phyloP scores from a whole-genome alignment of 2,113 vertebrate species.

The Halcyon senegalensis region DNA sequence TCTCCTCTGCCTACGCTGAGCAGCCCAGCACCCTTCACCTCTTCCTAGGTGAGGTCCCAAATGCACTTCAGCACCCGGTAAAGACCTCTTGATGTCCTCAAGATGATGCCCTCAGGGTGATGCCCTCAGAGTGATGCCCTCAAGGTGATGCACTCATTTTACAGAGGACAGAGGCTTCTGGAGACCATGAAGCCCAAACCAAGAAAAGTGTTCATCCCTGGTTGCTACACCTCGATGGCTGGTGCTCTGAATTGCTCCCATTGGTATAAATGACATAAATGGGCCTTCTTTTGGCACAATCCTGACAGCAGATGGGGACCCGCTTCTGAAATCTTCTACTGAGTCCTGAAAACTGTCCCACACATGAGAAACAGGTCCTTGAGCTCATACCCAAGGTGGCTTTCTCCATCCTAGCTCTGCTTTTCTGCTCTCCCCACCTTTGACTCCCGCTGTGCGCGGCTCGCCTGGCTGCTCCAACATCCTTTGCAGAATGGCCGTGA shows the following conservation, averaged over 20 bases:
- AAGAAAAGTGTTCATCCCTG: neutral
- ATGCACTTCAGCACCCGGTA: neutral
- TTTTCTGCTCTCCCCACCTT: neutral
- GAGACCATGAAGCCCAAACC: neutral
- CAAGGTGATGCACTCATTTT: neutral
- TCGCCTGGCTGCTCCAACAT: neutral
- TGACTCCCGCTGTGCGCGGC: rapidly evolving
- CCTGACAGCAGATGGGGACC: neutral
- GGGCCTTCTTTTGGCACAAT: neutral
- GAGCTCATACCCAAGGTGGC: neutral
- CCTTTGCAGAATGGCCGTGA: neutral
- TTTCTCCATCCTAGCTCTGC: neutral
- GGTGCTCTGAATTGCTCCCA: neutral
- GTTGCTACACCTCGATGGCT: neutral
- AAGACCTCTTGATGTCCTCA: neutral
- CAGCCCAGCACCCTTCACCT: neutral
- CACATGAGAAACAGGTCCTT: neutral
- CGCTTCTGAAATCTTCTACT: neutral
- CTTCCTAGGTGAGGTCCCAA: neutral
- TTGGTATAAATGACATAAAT: neutral
- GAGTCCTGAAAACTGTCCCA: neutral
- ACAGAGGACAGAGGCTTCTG: neutral
- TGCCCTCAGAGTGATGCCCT: neutral
- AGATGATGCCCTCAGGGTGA: neutral
- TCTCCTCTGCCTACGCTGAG: neutral